A percentile compares a stretch with the other conserved stretches of the same genome.
Conservation (phyloP, 2,888 invertebrate species). For the Hydroisotoma schaefferi region DNA sequence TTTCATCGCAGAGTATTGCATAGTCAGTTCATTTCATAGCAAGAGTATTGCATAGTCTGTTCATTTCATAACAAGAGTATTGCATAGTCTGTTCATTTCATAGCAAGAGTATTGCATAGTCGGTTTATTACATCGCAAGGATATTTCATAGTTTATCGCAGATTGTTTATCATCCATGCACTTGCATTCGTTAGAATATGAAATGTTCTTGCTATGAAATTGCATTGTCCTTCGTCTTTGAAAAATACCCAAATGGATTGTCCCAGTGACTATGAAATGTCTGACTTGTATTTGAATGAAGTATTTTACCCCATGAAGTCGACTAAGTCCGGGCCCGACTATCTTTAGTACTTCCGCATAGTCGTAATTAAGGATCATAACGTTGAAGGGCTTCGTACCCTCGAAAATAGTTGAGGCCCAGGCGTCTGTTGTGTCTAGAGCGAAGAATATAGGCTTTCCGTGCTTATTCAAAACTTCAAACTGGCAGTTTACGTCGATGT, state of each 20-base stretch:
- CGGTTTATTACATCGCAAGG: background rate
- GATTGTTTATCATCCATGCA: no score
- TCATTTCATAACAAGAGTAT: no score
- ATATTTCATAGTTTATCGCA: background rate
- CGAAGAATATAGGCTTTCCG: slow-evolving; percentile 38
- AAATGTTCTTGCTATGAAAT: no score
- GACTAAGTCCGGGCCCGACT: slow-evolving; percentile 31
- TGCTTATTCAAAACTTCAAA: slow-evolving; percentile 37
- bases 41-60: no score
- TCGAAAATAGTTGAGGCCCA: slow-evolving; percentile 36
- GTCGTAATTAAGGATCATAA: slow-evolving; percentile 41
- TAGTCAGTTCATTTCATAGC: no score
- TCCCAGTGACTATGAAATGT: no score
- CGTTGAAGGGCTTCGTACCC: slow-evolving; percentile 34
- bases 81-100: no score
- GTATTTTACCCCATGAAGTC: slow-evolving; percentile 36
- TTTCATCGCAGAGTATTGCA: no score
- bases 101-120: background rate
- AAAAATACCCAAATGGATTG: no score
- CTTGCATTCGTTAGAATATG: no score
- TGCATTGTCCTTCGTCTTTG: no score
- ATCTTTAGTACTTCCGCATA: slow-evolving; percentile 40
- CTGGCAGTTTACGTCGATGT: slow-evolving; percentile 38
- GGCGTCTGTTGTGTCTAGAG: slow-evolving; percentile 38
- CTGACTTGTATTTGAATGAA: slow-evolving; percentile 1